Evolutionary conservation across 2,888 invertebrate genomes (phyloP).

Genomic region (Criorhina ranunculi): DNA sequence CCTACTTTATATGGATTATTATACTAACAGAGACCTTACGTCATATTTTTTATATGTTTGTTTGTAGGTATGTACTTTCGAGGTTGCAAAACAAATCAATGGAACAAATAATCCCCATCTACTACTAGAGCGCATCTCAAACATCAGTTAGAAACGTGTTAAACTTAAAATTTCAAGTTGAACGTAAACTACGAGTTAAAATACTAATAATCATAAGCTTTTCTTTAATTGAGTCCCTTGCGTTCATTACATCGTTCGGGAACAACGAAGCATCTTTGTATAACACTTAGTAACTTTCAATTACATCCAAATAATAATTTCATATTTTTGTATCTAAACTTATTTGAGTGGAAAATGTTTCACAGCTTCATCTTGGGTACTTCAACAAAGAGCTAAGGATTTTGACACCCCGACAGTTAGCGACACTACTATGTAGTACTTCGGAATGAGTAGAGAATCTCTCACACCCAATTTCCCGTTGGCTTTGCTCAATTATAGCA

Average conservation of each 20-base stretch:
- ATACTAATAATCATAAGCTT: background rate
- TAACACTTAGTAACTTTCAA: constrained; percentile 54
- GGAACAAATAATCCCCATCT: too few relatives aligned
- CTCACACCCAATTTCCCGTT: constrained; percentile 8
- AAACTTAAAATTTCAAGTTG: background rate
- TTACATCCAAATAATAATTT: constrained; percentile 39
- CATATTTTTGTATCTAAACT: constrained; percentile 46
- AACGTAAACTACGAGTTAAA: background rate
- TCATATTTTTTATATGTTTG: too few relatives aligned
- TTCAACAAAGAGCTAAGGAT: constrained; percentile 34
- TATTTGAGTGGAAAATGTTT: constrained; percentile 54
- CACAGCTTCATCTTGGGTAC: constrained; percentile 29
- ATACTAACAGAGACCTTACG: too few relatives aligned
- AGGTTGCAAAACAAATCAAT: too few relatives aligned
- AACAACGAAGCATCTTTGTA: constrained; percentile 37
- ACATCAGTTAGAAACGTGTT: too few relatives aligned
- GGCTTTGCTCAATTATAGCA: constrained; percentile 68
- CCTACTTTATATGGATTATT: too few relatives aligned
- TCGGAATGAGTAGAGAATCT: constrained; percentile 4
- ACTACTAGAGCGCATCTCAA: too few relatives aligned
- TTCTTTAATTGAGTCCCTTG: constrained; percentile 42
- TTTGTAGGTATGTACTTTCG: too few relatives aligned
- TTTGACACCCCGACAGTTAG: constrained; percentile 55
- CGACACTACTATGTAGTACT: constrained; percentile 14
- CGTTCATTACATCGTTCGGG: constrained; percentile 30